Evolutionary conservation across 2,888 invertebrate species (phyloP), one percentile per base, ranked within the genome.

Genomic region (Notodonta dromedarius): DNA sequence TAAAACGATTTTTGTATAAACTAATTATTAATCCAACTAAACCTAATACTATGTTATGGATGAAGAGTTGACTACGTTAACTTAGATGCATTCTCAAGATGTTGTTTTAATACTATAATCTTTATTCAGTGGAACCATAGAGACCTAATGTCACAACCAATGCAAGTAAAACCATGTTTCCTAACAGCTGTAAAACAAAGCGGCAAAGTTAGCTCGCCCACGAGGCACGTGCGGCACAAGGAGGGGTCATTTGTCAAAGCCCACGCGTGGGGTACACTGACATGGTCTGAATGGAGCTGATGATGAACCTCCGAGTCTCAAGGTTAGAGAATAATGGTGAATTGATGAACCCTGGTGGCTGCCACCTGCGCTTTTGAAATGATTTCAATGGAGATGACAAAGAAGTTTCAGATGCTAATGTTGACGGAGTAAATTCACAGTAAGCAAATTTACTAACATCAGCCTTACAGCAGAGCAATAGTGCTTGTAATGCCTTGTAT

Each of bases 171-270:
- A 56, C 44, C 44, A 44, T 44, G 13, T 42, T 56, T 56, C 44
- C 13, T 32, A 57, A 51, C 56, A 46, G 24, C 65, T 68, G 61
- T 69, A 60, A 69, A 65, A 67, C 63, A 61, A 59, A 67, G 67
- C 62, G 65, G 65, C 62, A 48, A 52, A 51, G n/a, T n/a, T 13
- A 56, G n/a, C 46, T 56, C 67, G 52, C 71, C 72, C 60, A 72
- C 74, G 46, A 57, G 42, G 57, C 63, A 61, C 65, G 67, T 63
- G 60, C 55, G 40, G 58, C 62, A 65, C 67, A 65, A 72, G 66
- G 62, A 59, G 50, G 62, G 61, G 63, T 65, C 69, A 66, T 74
- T 53, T 65, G 62, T 70, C 67, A 65, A 58, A 62, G 56, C 74
- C 74, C 71, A 74, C 74, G 69, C 68, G 24, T 44, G 53, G n/a